Percentiles rank a stretch among this genome's conserved stretches.
Conservation (phyloP, 1,140 invertebrate species). For the Drosophila leontia region DNA sequence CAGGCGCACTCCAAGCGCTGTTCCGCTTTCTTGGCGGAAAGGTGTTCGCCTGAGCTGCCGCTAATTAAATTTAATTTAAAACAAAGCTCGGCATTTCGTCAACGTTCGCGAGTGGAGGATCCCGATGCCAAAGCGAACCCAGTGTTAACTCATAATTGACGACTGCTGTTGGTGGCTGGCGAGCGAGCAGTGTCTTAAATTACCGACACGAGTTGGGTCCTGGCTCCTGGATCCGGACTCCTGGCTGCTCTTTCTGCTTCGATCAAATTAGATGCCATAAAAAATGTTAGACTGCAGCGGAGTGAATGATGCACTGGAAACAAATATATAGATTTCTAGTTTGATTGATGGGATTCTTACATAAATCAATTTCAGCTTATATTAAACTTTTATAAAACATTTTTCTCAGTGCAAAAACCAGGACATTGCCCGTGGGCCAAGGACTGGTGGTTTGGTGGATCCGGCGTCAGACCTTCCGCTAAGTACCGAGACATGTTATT, state of each 20-base stretch:
- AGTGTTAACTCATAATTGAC: constrained; percentile 56
- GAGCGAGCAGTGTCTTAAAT: constrained; percentile 59
- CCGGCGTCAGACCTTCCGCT: constrained; percentile 16
- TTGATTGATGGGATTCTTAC: background rate
- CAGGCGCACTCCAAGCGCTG: constrained; percentile 11
- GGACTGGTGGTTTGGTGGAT: constrained; percentile 1
- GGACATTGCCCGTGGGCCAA: constrained; percentile 5
- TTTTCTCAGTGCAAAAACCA: constrained; percentile 1
- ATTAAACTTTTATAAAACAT: too few relatives aligned
- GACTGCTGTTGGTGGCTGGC: constrained; percentile 29
- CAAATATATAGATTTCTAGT: background rate
- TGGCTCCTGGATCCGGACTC: constrained; percentile 10
- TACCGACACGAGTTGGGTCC: constrained; percentile 36
- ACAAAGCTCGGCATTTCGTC: constrained; percentile 74
- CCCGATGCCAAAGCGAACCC: constrained; percentile 2
- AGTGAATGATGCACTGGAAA: constrained; percentile 6
- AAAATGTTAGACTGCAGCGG: constrained; percentile 49
- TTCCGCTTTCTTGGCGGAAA: constrained; percentile 17
- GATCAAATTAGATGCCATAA: constrained; percentile 71
- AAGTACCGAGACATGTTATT: constrained; percentile 68
- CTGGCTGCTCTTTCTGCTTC: constrained; percentile 3
- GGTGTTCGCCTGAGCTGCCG: constrained; percentile 65
- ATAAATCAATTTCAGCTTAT: background rate
- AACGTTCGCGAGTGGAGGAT: constrained; percentile 20
- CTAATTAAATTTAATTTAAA: constrained; percentile 84